A percentile compares a stretch with the other conserved stretches of the same genome.
Evolutionary conservation across 2,797 vertebrate genomes (phyloP).

Genomic region (Lagorchestes hirsutus): DNA sequence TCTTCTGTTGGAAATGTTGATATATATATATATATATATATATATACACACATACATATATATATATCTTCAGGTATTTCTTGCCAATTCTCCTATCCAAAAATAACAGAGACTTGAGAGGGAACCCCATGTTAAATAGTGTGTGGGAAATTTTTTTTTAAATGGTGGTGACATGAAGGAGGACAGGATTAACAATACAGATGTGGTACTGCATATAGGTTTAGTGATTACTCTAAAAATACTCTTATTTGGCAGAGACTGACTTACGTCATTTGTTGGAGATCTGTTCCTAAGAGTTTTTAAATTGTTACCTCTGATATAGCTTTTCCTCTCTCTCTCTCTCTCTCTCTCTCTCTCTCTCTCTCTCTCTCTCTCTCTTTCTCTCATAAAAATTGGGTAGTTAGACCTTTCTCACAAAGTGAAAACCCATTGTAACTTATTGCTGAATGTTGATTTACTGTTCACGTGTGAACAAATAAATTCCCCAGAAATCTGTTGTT

Average conservation of each 20-base stretch:
- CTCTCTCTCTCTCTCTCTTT: conserved; percentile 11
- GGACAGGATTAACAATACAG: background rate
- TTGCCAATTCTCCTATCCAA: background rate
- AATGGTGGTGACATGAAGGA: background rate
- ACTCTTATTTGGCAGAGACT: background rate
- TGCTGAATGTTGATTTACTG: conserved; percentile 70
- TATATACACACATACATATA: background rate
- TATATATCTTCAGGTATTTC: background rate
- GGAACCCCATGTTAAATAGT: background rate
- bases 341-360: conserved; percentile 54
- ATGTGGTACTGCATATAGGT: rapidly evolving
- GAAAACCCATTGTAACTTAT: conserved; percentile 47
- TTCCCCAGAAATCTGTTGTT: conserved; percentile 68
- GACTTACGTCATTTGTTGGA: background rate
- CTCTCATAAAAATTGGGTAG: conserved; percentile 72
- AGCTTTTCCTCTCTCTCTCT: conserved; percentile 56
- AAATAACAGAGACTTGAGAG: background rate
- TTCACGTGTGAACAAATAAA: conserved; percentile 76
- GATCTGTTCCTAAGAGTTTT: background rate
- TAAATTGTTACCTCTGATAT: conserved; percentile 11
- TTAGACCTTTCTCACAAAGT: conserved; percentile 77
- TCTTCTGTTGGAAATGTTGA: background rate
- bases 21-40: background rate
- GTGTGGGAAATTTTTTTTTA: background rate
- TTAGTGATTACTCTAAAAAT: background rate